Percentiles rank a stretch among this genome's conserved stretches.
Conservation (phyloP, 2,888 invertebrate species). For the Drosophila demipolita region DNA sequence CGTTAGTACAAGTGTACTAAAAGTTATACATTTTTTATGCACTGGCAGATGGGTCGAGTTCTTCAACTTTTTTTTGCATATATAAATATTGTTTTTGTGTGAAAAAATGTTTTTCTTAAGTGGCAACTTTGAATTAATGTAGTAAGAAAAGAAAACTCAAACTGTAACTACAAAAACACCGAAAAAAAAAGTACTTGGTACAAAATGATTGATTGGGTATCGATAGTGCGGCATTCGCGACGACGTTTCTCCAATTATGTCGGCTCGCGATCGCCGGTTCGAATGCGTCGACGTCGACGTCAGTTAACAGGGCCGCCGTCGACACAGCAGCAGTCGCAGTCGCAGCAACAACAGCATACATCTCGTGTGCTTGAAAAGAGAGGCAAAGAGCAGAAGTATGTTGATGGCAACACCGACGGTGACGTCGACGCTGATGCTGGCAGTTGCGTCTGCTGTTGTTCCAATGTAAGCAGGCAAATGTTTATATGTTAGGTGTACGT, state of each 20-base stretch:
- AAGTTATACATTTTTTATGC: background rate
- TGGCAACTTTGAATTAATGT: background rate
- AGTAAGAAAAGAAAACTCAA: background rate
- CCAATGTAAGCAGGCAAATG: constrained; percentile 75
- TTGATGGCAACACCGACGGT: constrained; percentile 38
- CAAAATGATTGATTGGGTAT: constrained; percentile 91
- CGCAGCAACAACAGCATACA: constrained; percentile 55
- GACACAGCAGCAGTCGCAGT: constrained; percentile 40
- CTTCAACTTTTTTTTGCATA: background rate
- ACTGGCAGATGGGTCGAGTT: background rate
- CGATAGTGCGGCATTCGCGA: constrained; percentile 90
- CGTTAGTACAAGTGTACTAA: background rate
- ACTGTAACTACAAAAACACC: constrained; percentile 1
- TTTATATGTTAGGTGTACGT: background rate
- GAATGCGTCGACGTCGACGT: constrained; percentile 86
- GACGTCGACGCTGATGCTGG: constrained; percentile 31
- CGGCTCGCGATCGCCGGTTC: constrained; percentile 88
- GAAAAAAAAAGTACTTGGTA: constrained; percentile 9
- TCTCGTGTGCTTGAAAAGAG: constrained; percentile 55
- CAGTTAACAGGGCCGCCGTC: constrained; percentile 76
- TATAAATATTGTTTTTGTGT: background rate
- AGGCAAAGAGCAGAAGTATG: constrained; percentile 32
- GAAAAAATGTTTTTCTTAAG: background rate
- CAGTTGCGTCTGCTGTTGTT: constrained; percentile 83
- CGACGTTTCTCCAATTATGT: constrained; percentile 90